A percentile compares a stretch with the other conserved stretches of the same genome.
Conservation (phyloP, 2,888 invertebrate genomes). For the Rotaria socialis region DNA sequence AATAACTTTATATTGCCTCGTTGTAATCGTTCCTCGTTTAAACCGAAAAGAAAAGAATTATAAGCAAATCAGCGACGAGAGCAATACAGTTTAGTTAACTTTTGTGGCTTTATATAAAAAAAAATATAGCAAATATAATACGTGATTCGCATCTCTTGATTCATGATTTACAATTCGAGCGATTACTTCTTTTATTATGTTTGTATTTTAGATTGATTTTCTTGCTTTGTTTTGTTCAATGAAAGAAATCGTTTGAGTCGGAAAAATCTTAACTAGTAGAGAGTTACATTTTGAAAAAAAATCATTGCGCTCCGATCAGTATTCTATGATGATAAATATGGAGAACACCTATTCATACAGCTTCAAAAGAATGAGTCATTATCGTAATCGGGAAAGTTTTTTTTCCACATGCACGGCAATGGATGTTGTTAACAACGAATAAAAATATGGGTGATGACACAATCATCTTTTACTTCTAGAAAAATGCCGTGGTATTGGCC, state of each 20-base stretch:
- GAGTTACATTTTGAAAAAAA: neutral
- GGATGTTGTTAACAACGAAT: neutral
- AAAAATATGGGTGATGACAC: neutral
- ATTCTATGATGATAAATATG: neutral
- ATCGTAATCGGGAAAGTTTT: neutral
- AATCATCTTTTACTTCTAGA: neutral
- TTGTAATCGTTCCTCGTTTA: neutral
- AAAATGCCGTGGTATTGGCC: conserved; percentile 20
- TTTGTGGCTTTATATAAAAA: conserved; percentile 26
- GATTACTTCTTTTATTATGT: neutral
- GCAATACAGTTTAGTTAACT: neutral
- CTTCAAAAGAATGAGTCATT: neutral
- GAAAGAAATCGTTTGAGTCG: neutral
- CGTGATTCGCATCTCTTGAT: neutral
- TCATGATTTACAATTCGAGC: neutral
- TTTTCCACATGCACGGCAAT: neutral
- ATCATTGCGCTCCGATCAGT: neutral
- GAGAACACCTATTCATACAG: neutral
- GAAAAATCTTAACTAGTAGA: neutral
- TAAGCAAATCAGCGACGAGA: neutral
- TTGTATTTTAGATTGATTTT: neutral
- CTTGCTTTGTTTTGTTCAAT: no score
- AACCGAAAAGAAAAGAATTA: neutral
- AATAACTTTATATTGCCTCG: neutral
- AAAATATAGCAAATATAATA: neutral